Conservation (phyloP, 2,113 vertebrate genomes). For the Macrotus californicus region DNA sequence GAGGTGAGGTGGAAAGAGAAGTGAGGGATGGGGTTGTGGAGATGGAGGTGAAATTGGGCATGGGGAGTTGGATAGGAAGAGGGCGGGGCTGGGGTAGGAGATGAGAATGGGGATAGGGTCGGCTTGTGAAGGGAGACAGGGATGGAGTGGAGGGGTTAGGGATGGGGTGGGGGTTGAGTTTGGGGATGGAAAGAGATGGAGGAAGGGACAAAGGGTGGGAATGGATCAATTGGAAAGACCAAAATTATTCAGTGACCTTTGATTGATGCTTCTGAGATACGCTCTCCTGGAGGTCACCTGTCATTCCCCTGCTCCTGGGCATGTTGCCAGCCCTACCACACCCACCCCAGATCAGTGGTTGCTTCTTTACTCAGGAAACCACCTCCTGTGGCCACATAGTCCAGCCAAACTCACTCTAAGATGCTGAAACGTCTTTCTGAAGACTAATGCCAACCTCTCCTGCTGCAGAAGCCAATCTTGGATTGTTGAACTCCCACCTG, state of each 20-base stretch:
- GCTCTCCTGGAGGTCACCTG: slow-evolving; percentile 6
- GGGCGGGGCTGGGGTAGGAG: not conserved
- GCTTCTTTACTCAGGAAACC: slow-evolving; percentile 44
- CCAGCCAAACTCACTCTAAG: not conserved
- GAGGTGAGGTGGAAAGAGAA: not conserved
- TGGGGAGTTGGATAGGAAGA: not conserved
- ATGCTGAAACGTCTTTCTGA: not conserved
- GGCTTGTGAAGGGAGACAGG: not conserved
- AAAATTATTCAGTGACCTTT: not conserved
- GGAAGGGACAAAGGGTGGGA: not conserved
- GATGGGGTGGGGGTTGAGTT: not conserved
- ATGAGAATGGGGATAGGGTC: not conserved
- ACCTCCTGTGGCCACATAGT: slow-evolving; percentile 6
- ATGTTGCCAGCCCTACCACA: not conserved
- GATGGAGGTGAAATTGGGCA: not conserved
- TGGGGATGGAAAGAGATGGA: not conserved
- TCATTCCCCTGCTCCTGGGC: slow-evolving; percentile 28
- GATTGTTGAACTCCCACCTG: not conserved
- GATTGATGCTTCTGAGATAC: not conserved
- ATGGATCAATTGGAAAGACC: not conserved
- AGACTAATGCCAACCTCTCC: not conserved
- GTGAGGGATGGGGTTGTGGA: not conserved
- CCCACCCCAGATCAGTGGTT: slow-evolving; percentile 6
- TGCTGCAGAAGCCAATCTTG: not conserved
- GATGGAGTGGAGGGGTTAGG: not conserved